phyloP scores from a whole-genome alignment of 2,797 vertebrate species.

The Lycodopsis pacificus region DNA sequence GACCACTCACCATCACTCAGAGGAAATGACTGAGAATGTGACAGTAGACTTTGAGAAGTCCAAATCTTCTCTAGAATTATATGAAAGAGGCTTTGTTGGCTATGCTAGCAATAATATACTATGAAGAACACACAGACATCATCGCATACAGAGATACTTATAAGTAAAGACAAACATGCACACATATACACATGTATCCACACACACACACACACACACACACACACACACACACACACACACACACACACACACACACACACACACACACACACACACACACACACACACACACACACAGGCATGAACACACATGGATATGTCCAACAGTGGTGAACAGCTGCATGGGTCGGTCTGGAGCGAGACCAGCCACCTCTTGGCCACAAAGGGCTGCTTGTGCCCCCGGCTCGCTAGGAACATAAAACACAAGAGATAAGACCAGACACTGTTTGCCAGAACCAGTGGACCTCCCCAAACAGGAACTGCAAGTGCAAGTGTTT shows the following conservation, averaged over 20 bases:
- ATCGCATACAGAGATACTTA: not conserved
- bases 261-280: constrained; percentile 34
- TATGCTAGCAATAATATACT: not conserved
- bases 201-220: constrained; percentile 39
- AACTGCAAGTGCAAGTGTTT: constrained; percentile 79
- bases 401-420: constrained; percentile 77
- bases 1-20: constrained; percentile 11
- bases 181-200: not conserved
- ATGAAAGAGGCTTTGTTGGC: constrained; percentile 11
- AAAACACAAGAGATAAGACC: constrained; percentile 85
- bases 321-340: constrained; percentile 84
- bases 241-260: constrained; percentile 37
- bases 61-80: constrained; percentile 26
- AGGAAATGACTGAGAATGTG: constrained; percentile 27
- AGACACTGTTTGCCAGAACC: constrained; percentile 79
- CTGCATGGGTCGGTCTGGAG: constrained; percentile 82
- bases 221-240: constrained; percentile 20
- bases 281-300: constrained; percentile 50
- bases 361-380: constrained; percentile 81
- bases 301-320: constrained; percentile 66
- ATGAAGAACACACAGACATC: not conserved
- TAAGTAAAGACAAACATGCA: not conserved
- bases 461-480: constrained; percentile 75
- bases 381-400: constrained; percentile 86
- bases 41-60: constrained; percentile 21